phyloP scores from a whole-genome alignment of 2,113 vertebrate genomes.

The Otis tarda region DNA sequence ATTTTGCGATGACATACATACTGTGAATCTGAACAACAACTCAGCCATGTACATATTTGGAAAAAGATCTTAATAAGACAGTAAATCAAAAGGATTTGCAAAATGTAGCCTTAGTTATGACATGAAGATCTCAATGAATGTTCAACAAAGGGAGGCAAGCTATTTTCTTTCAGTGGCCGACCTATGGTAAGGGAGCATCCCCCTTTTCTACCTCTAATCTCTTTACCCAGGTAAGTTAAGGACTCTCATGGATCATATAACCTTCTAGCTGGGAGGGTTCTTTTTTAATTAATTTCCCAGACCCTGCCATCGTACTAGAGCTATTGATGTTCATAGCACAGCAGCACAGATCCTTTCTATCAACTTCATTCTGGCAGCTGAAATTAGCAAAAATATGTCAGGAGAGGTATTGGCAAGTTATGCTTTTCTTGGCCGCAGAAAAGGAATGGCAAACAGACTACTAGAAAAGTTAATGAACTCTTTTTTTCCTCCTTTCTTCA shows the following conservation, averaged over 20 bases:
- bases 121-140: background rate
- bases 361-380: background rate
- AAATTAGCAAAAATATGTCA: background rate
- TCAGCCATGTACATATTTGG: accelerated
- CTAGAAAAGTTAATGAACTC: background rate
- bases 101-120: background rate
- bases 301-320: background rate
- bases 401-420: background rate
- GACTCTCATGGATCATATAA: background rate
- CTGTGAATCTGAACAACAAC: background rate
- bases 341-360: background rate
- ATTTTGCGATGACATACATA: background rate
- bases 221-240: background rate
- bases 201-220: background rate
- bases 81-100: background rate
- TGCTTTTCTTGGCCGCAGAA: background rate
- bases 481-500: background rate
- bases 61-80: background rate
- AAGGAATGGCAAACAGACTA: background rate
- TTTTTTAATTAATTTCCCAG: background rate
- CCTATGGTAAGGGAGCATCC: background rate
- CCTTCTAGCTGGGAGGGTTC: background rate
- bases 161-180: background rate
- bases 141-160: background rate
- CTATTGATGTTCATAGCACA: background rate